Evolutionary conservation across 2,113 vertebrate genomes (phyloP).

Genomic region (Sinocyclocheilus anshuiensis): DNA sequence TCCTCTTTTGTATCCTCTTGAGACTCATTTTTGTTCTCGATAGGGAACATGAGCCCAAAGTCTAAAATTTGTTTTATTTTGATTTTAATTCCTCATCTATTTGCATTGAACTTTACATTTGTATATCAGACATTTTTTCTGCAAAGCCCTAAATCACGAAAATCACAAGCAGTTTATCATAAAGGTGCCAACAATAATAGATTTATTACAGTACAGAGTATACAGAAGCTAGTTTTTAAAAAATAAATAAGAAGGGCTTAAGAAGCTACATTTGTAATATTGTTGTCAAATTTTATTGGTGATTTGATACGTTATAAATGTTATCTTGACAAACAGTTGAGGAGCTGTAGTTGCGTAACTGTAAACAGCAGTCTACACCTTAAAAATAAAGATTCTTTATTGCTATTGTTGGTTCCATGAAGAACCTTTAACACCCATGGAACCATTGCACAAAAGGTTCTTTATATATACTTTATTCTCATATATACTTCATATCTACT

Average conservation of each 20-base stretch:
- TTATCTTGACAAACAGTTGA: background rate
- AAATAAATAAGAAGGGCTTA: background rate
- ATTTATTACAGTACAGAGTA: background rate
- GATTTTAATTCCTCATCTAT: background rate
- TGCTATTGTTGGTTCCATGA: no score
- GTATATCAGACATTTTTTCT: background rate
- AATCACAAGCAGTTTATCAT: background rate
- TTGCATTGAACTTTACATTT: background rate
- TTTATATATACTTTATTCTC: no score
- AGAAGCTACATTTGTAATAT: background rate
- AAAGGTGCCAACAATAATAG: background rate
- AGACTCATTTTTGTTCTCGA: background rate
- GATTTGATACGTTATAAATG: background rate
- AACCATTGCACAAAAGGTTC: no score
- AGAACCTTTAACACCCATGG: no score
- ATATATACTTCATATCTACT: background rate
- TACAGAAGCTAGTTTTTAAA: background rate
- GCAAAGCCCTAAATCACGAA: background rate
- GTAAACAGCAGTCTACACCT: background rate
- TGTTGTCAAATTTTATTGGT: background rate
- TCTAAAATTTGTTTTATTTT: background rate
- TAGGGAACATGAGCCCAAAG: background rate
- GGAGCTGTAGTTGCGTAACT: background rate
- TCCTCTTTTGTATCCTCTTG: background rate
- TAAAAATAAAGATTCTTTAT: no score